These are phyloP conservation scores for Pteronotus mesoamericanus DNA, from an alignment of 2,797 vertebrate species.

Conservation along the genomic window DNA sequence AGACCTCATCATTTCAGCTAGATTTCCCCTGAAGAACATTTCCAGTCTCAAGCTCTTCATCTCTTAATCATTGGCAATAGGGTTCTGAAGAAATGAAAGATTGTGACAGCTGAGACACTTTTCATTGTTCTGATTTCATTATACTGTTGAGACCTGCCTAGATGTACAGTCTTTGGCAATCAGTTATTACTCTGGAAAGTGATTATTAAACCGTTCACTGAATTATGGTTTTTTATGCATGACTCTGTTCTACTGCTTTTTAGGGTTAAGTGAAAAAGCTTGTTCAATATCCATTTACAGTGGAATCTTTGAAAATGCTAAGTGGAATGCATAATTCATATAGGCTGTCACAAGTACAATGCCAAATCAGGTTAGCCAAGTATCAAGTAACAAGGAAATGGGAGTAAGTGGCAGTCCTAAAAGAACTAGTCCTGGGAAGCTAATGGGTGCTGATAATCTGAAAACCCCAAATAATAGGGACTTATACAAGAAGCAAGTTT, in stretches of 20 bases:
- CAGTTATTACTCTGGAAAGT: conserved; percentile 62
- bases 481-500: conserved; percentile 40
- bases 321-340: conserved; percentile 74
- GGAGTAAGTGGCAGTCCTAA: conserved; percentile 4
- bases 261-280: conserved; percentile 71
- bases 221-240: conserved; percentile 60
- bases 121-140: conserved; percentile 62
- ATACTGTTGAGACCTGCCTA: conserved; percentile 27
- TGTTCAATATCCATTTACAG: conserved; percentile 69
- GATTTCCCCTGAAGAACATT: conserved; percentile 65
- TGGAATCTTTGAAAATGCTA: conserved; percentile 62
- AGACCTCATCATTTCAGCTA: conserved; percentile 55
- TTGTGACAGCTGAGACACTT: conserved; percentile 55
- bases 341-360: conserved; percentile 51
- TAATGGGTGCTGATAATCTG: conserved; percentile 22
- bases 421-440: conserved; percentile 34
- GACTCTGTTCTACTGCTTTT: conserved; percentile 51
- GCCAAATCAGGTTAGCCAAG: conserved; percentile 53
- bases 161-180: conserved; percentile 47
- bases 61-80: conserved; percentile 68
- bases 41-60: conserved; percentile 67
- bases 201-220: conserved; percentile 64
- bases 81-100: conserved; percentile 59
- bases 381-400: conserved; percentile 58
- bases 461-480: conserved; percentile 27